Evolutionary conservation across 1,140 invertebrate species (phyloP), one percentile per base, ranked within the genome.

Genomic region (Delia radicum): DNA sequence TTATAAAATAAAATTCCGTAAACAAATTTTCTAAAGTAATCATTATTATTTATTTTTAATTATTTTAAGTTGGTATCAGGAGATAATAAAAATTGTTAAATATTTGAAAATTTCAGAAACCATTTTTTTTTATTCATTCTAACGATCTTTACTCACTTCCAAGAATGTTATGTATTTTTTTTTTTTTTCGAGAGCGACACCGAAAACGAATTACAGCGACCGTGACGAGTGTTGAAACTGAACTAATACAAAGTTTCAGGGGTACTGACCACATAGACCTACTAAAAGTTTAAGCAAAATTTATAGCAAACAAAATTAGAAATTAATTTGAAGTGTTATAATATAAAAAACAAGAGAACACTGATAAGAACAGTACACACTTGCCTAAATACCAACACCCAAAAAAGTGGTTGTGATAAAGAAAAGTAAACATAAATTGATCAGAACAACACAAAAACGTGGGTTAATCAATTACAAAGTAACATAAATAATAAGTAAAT

Each of bases 211-310:
- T 12, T 18, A n/a, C 37, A 42, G 37, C 65, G 65, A 69, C 65
- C 21, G 65, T 21, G 48, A n/a, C n/a, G 48, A 55, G 48, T 18
- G 48, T 69, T 33, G 24, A 37, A 69, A 69, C 65, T 69, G 37
- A 69, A 69, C 65, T 69, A 26, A 69, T 42, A 69, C 37, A 24
- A 27, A 21, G 12, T 37, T 69, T 12, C 31, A 63, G 18, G 65
- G 29, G 29, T 8, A 33, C 29, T 69, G 65, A 33, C 65, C 65
- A 69, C 31, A 69, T 69, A 69, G 65, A 69, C 65, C 65, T 33
- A 37, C n/a, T 69, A 3, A 69, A 21, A 69, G 12, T 65, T 28
- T 29, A 31, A 69, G 31, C 65, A 33, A 65, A 12, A 65, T 65
- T 13, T 10, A 29, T 28, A 29, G 21, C 61, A 62, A 26, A 12